Evolutionary conservation across 2,113 vertebrate genomes (phyloP).

Genomic region (Rana temporaria): DNA sequence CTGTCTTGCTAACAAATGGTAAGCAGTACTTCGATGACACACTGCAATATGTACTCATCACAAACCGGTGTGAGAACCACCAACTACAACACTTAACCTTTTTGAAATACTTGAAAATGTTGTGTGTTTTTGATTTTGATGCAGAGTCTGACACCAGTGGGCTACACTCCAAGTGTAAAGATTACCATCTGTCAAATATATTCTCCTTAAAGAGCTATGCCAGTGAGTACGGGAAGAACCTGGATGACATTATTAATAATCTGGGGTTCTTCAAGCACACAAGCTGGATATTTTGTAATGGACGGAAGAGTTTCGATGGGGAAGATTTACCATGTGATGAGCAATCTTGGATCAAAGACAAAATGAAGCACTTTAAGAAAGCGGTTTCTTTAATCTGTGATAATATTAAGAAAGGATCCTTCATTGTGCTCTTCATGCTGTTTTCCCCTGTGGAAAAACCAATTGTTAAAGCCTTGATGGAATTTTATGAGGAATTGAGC

Average conservation of each 20-base stretch:
- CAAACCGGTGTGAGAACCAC: conserved; percentile 73
- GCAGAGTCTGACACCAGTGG: conserved; percentile 76
- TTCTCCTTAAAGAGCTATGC: conserved; percentile 77
- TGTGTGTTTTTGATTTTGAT: conserved; percentile 86
- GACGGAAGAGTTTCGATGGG: conserved; percentile 75
- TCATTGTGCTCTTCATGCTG: conserved; percentile 79
- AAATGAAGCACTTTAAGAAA: conserved; percentile 74
- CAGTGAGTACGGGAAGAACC: conserved; percentile 59
- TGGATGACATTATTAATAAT: conserved; percentile 64
- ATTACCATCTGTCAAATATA: conserved; percentile 70
- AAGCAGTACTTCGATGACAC: conserved; percentile 78
- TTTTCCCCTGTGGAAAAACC: conserved; percentile 75
- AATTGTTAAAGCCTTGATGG: conserved; percentile 77
- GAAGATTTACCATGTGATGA: conserved; percentile 74
- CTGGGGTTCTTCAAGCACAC: conserved; percentile 76
- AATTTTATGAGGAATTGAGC: conserved; percentile 81
- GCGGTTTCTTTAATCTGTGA: conserved; percentile 77
- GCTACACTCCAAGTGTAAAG: conserved; percentile 72
- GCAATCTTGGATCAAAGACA: conserved; percentile 77
- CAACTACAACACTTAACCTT: conserved; percentile 72
- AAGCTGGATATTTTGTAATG: conserved; percentile 88
- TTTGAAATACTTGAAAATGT: conserved; percentile 76
- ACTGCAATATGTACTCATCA: conserved; percentile 78
- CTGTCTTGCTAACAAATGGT: conserved; percentile 72
- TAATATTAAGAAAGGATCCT: conserved; percentile 71